Base-by-base conservation (phyloP, 2,113 vertebrate species). In the Lepidothrix coronata region DNA sequence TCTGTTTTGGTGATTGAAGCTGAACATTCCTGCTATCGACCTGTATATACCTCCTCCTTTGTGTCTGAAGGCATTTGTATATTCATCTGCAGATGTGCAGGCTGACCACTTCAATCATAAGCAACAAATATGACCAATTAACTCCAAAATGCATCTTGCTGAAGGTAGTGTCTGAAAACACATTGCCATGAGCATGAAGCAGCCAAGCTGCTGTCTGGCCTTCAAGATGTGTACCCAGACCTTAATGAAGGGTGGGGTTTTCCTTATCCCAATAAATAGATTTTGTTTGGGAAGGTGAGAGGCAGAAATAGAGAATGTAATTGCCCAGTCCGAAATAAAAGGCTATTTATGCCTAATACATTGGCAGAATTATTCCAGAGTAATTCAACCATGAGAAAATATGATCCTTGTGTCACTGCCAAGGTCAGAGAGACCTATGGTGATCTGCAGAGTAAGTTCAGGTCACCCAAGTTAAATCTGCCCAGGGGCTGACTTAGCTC, bases 311-410 rank as follows among this genome's bases (percentile, higher is more conserved):
- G 65, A 74, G 88, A 88, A 96, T 23, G 8, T 75, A 76, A 77
- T 90, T 93, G 62, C 54, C 81, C 85, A 43, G 12, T 57, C 44
- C 75, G 66, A 91, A 96, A 96, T 95, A 95, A 95, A 96, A 96
- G 91, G 33, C 91, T 93, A 51, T 97, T 97, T 93, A 78, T 97
- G 63, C 85, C 92, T 97, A 88, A 92, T 91, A 94, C 77, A 88
- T 96, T 96, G 95, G 91, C 94, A 91, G 91, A 95, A 96, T 93
- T 97, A 93, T 93, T 89, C 80, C 94, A 91, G 91, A 93, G 63
- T 82, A 95, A 68, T 94, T 96, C 68, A 89, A 88, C 94, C 87
- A 90, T 22, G 25, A 88, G 97, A 96, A 97, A 98, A 96, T 96
- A 93, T 51, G 85, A 88, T 95, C 94, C 76, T 43, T 95, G 49